Conservation (phyloP, 2,113 vertebrate genomes). For the Megaceryle maxima region DNA sequence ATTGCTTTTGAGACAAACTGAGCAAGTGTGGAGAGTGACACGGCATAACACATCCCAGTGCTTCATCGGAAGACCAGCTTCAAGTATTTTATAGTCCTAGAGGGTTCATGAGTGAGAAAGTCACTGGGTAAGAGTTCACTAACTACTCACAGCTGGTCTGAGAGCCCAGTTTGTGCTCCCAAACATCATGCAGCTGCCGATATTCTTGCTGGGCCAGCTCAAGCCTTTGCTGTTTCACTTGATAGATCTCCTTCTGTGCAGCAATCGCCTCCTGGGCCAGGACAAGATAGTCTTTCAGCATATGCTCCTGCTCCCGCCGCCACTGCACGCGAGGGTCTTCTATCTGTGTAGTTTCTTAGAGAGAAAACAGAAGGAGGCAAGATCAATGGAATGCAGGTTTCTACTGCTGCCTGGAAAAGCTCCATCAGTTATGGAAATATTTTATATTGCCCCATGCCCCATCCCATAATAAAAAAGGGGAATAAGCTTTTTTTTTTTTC, state of each 20-base stretch:
- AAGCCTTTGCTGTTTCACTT: constrained; percentile 95
- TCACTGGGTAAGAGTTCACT: background rate
- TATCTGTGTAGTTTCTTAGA: constrained; percentile 91
- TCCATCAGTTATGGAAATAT: background rate
- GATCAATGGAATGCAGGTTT: background rate
- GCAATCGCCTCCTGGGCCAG: constrained; percentile 91
- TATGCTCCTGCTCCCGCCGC: constrained; percentile 93
- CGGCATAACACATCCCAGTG: rapidly evolving
- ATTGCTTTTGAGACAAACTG: background rate
- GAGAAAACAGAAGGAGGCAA: background rate
- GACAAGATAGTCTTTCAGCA: constrained; percentile 95
- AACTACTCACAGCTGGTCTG: constrained; percentile 92
- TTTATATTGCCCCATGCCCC: background rate
- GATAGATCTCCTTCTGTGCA: constrained; percentile 95
- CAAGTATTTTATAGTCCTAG: background rate
- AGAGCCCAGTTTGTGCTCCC: constrained; percentile 92
- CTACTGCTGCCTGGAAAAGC: background rate
- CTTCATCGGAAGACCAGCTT: background rate
- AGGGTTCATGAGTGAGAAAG: background rate
- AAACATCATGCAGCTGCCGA: constrained; percentile 88
- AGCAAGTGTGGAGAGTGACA: rapidly evolving
- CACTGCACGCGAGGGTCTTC: constrained; percentile 96
- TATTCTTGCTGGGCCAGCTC: constrained; percentile 94
- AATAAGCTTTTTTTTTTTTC: background rate
- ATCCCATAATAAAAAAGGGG: background rate